These are phyloP conservation scores for Azemiops feae DNA, from an alignment of 2,113 vertebrate genomes.

Conservation along the genomic window DNA sequence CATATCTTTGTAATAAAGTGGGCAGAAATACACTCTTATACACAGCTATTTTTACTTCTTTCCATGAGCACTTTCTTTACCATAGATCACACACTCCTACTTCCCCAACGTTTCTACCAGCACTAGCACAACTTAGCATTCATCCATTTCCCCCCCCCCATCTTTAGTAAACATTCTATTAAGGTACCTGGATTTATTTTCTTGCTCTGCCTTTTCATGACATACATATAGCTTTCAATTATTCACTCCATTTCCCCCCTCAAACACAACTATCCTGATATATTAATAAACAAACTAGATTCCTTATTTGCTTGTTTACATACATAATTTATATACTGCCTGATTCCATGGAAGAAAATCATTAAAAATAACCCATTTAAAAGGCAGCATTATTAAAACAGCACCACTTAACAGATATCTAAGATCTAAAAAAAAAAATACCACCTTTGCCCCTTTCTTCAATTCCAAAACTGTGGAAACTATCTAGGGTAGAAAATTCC, in stretches of 20 bases:
- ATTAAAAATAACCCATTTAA: not conserved
- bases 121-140: not conserved
- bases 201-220: not conserved
- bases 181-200: not conserved
- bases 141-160: not conserved
- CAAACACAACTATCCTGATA: not conserved
- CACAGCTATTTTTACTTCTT: not conserved
- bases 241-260: not conserved
- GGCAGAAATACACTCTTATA: not conserved
- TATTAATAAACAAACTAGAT: not conserved
- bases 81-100: not conserved
- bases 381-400: not conserved
- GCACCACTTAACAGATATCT: not conserved
- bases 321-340: not conserved
- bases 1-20: not conserved
- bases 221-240: not conserved
- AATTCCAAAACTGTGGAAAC: not conserved
- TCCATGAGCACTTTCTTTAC: not conserved
- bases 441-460: not conserved
- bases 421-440: not conserved
- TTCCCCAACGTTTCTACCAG: not conserved
- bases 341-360: not conserved
- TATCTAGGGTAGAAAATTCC: not conserved
- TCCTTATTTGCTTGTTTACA: not conserved
- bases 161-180: not conserved